Conservation (phyloP, 1,140 invertebrate species). For the Amphibalanus amphitrite region DNA sequence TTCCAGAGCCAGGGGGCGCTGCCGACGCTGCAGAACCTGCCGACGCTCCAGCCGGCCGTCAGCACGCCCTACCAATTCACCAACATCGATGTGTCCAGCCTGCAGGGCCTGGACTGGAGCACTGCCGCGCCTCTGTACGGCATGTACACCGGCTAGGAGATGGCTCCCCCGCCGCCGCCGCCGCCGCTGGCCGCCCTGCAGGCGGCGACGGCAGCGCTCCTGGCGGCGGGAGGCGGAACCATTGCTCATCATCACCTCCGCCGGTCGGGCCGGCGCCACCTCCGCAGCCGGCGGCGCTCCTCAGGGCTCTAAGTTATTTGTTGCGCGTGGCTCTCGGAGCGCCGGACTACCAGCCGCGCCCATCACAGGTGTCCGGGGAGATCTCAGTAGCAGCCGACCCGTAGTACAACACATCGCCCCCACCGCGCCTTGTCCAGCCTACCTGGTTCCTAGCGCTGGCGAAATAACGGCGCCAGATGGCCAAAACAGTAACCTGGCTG, state of each 20-base stretch:
- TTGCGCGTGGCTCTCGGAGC: background rate
- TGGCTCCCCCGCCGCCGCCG: too few relatives aligned
- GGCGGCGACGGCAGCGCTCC: too few relatives aligned
- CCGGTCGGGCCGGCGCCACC: background rate
- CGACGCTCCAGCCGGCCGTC: slow-evolving; percentile 27
- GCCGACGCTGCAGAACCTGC: slow-evolving; percentile 30
- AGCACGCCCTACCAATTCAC: slow-evolving; percentile 47
- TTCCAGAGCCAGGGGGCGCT: background rate
- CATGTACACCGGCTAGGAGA: background rate
- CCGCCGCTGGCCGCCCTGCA: background rate
- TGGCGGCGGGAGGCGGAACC: background rate
- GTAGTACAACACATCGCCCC: background rate
- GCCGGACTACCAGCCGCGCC: too few relatives aligned
- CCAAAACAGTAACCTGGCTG: too few relatives aligned
- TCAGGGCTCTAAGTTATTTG: background rate
- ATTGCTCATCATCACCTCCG: background rate
- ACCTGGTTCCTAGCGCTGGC: background rate
- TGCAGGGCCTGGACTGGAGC: slow-evolving; percentile 74
- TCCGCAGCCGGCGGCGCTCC: background rate
- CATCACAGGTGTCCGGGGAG: background rate
- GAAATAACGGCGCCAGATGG: too few relatives aligned
- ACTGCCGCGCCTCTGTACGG: slow-evolving; percentile 25
- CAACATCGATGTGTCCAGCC: slow-evolving; percentile 66
- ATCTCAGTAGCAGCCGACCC: background rate
- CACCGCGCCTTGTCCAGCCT: too few relatives aligned